Evolutionary conservation across 2,888 invertebrate species (phyloP).

Genomic region (Apeira syringaria): DNA sequence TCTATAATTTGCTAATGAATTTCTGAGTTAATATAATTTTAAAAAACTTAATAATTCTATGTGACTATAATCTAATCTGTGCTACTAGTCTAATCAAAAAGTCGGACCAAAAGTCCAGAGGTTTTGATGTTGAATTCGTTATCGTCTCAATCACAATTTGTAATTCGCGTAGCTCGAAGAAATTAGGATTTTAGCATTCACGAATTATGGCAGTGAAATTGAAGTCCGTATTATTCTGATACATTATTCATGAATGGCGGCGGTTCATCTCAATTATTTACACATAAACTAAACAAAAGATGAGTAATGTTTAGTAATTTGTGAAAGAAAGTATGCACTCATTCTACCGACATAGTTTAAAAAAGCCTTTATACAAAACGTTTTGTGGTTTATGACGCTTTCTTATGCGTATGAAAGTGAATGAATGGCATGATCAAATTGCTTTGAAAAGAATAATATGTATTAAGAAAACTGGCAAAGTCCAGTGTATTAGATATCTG

Average conservation of each 20-base stretch:
- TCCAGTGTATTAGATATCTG: too few species aligned
- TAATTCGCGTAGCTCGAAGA: neutral
- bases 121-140: neutral
- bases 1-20: too few species aligned
- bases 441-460: too few species aligned
- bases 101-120: too few species aligned
- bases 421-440: slow-evolving; percentile 28
- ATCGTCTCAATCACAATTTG: slow-evolving; percentile 2
- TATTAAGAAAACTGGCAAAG: too few species aligned
- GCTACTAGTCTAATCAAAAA: too few species aligned
- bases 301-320: too few species aligned
- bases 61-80: too few species aligned
- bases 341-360: slow-evolving; percentile 20
- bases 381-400: slow-evolving; percentile 28
- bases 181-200: neutral
- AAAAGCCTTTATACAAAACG: slow-evolving; percentile 6
- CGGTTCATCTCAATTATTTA: slow-evolving; percentile 10
- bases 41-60: too few species aligned
- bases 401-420: slow-evolving; percentile 18
- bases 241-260: slow-evolving; percentile 16
- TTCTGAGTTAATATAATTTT: too few species aligned
- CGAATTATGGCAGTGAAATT: slow-evolving; percentile 11
- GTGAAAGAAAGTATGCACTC: too few species aligned
- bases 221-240: slow-evolving; percentile 3
- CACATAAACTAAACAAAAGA: slow-evolving; percentile 9